phyloP scores from a whole-genome alignment of 2,888 invertebrate species.

The Eupithecia inturbata region DNA sequence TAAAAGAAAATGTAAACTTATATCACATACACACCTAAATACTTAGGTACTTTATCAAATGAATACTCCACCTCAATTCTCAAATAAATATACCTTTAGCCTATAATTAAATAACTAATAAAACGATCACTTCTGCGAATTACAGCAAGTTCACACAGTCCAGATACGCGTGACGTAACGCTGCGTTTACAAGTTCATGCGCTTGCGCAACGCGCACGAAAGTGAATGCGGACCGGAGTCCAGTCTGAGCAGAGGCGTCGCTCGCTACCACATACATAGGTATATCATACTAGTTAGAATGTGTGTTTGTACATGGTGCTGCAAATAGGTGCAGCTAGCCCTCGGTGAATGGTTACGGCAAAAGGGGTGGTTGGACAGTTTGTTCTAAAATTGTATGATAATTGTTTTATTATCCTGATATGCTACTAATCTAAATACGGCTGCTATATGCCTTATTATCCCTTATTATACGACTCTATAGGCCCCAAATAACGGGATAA shows the following conservation, averaged over 20 bases:
- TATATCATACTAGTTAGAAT: neutral
- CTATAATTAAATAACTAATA: neutral
- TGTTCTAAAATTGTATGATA: no score
- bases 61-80: neutral
- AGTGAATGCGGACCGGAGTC: constrained; percentile 38
- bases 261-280: neutral
- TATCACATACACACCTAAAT: no score
- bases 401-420: no score
- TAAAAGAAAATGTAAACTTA: no score
- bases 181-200: constrained; percentile 40
- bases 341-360: neutral
- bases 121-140: constrained; percentile 6
- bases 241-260: constrained; percentile 11
- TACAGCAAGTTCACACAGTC: constrained; percentile 24
- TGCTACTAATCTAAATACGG: no score
- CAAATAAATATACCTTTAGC: neutral
- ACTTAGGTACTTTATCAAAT: neutral
- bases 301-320: neutral
- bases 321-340: neutral
- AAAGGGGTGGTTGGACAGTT: neutral
- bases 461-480: no score
- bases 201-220: constrained; percentile 38
- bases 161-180: constrained; percentile 21
- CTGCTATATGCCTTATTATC: no score
- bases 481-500: no score